phyloP scores from a whole-genome alignment of 2,888 invertebrate species.

The Cetonia aurata region DNA sequence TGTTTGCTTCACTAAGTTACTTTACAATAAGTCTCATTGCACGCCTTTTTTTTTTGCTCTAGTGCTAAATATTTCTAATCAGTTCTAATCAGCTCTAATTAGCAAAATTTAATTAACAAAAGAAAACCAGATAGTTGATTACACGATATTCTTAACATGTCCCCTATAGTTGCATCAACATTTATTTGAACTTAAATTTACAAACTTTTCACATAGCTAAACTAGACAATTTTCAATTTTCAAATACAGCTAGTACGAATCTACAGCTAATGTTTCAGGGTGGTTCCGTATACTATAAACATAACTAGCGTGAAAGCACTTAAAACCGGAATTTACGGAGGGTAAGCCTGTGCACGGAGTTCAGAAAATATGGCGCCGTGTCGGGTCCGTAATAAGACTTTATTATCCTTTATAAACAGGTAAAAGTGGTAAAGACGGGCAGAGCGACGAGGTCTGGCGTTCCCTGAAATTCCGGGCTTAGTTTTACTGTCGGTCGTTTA shows the following conservation, averaged over 20 bases:
- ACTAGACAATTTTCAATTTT: neutral
- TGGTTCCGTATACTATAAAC: slow-evolving; percentile 22
- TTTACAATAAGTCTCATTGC: too few relatives aligned
- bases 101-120: neutral
- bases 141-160: too few relatives aligned
- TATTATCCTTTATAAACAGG: slow-evolving; percentile 67
- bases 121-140: neutral
- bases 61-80: too few relatives aligned
- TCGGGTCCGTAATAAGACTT: slow-evolving; percentile 64
- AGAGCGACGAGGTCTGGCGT: slow-evolving; percentile 49
- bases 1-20: too few relatives aligned
- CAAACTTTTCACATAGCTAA: neutral
- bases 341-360: slow-evolving; percentile 54
- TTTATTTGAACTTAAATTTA: too few relatives aligned
- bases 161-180: too few relatives aligned
- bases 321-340: slow-evolving; percentile 57
- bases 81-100: too few relatives aligned
- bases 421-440: slow-evolving; percentile 58
- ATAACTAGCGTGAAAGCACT: slow-evolving; percentile 51
- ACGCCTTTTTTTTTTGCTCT: too few relatives aligned
- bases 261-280: slow-evolving; percentile 9
- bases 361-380: slow-evolving; percentile 62
- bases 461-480: slow-evolving; percentile 54
- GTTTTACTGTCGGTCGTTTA: slow-evolving; percentile 60
- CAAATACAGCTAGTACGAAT: neutral